Conservation (phyloP, 2,888 invertebrate species). For the Eilema depressum region DNA sequence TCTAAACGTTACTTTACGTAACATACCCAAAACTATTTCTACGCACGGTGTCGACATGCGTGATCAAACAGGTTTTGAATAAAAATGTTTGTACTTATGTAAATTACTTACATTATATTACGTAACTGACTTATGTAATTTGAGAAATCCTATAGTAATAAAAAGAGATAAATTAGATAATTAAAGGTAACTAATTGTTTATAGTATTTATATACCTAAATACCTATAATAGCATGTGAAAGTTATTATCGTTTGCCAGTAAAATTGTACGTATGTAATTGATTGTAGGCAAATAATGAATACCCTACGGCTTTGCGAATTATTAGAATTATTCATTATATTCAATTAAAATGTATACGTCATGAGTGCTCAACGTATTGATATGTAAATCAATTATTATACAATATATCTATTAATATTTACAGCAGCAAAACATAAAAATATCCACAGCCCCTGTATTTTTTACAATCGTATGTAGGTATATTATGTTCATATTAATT, state of each 20-base stretch:
- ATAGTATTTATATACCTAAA: slow-evolving; percentile 28
- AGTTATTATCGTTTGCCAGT: slow-evolving; percentile 12
- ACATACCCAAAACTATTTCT: slow-evolving; percentile 24
- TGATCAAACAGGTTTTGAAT: slow-evolving; percentile 31
- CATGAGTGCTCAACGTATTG: neutral
- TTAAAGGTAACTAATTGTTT: slow-evolving; percentile 28
- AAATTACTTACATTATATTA: slow-evolving; percentile 33
- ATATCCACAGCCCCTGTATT: neutral
- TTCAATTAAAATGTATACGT: neutral
- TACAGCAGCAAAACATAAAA: no score
- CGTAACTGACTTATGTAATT: slow-evolving; percentile 38
- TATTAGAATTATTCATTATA: neutral
- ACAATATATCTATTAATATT: no score
- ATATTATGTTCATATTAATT: neutral
- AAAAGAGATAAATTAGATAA: slow-evolving; percentile 23
- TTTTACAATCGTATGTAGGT: neutral
- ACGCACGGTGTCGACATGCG: slow-evolving; percentile 16
- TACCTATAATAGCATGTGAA: slow-evolving; percentile 32
- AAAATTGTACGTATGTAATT: neutral
- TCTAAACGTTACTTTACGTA: slow-evolving; percentile 17
- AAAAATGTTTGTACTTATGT: slow-evolving; percentile 23
- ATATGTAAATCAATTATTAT: no score
- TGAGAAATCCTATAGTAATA: slow-evolving; percentile 31
- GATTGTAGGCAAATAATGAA: neutral
- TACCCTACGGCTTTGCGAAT: neutral